Base-by-base conservation (phyloP, 2,888 invertebrate genomes). In the Acleris holmiana region DNA sequence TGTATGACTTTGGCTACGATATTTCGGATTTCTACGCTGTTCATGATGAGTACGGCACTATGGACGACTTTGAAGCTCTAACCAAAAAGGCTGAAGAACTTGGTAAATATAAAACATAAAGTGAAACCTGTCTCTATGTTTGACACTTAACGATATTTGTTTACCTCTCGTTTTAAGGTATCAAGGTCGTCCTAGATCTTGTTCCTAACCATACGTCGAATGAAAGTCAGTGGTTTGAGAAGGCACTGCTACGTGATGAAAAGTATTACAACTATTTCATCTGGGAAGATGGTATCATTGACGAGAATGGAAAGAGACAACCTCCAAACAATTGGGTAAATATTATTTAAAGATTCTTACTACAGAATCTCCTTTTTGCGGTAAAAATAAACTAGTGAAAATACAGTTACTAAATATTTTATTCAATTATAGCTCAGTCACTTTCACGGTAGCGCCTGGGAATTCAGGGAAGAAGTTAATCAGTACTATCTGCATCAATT, bases 1-100 rank as follows among this genome's bases (percentile, higher is more conserved):
- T 96, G 96, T 94, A 93, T 13, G 97, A 97, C 79, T 96, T 96
- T 77, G 97, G 97, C 2, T 97, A 97, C 74, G 97, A 97, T 76
- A 95, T 97, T 66, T 89, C 95, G 0, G 94, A 96, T 80, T 96
- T 95, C 77, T 94, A 90, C 19, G 94, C 91, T 3, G 94, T 97
- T 40, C 95, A 97, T 57, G 93, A 94, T 2, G 92, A 94, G 56
- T 97, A 95, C 76, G 97, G 97, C 2, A 95, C 93, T 0, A 93
- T 97, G 93, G 88, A 91, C 15, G 96, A 97, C 79, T 96, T 97
- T 70, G 94, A 95, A 40, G 85, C 84, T 23, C 81, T 96, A 8
- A 75, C 95, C 1, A 75, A 74, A 0, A 91, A 83, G 65, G 93
- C 95, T 2, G 89, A 91, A 17, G 79, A 89, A 64, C 75, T 93